Base-by-base conservation (phyloP, 2,888 invertebrate species). In the Elysia crispata region DNA sequence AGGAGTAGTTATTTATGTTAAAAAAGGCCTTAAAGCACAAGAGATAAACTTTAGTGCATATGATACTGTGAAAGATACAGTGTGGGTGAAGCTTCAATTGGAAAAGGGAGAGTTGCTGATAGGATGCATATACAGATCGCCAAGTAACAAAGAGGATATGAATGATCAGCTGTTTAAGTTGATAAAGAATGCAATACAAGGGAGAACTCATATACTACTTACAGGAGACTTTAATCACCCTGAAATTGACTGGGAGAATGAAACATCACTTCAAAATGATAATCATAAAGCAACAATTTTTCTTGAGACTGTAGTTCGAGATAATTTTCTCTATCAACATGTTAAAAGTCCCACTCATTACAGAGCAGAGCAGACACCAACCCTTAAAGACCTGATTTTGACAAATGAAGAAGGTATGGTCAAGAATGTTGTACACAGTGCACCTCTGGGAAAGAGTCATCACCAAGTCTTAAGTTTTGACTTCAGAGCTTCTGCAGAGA, bases 401-500 rank as follows among this genome's bases (percentile, higher is more conserved):
- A 79, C 79, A 3, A 79, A 79, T 23, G 79, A 79, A 50, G 75
- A 79, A 60, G 41, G 30, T 8, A 79, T 79, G 79, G 31, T 79
- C 18, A 30, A n/a, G 18, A 54, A 79, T 28, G 23, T 75, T 20
- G 23, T 18, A 23, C 72, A 50, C 8, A n/a, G 25, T 23, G 72
- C 72, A 23, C 72, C 50, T 20, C 41, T 72, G 49, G 50, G 72
- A 20, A 72, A 72, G 25, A 72, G 72, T 49, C 60, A 60, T 60
- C 60, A 25, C 60, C 25, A n/a, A 60, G 60, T 60, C 6, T 6
- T 60, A 60, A 60, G 60, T 25, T 60, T 60, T 25, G 25, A 60
- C n/a, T 23, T 60, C n/a, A 60, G 60, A 60, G n/a, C 5, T 60
- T 60, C n/a, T 25, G 25, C n/a, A 60, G 60, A 60, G 25, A 60